Percentiles rank a stretch among this genome's conserved stretches.
These are phyloP conservation scores for Pituophis catenifer DNA, from an alignment of 2,113 vertebrate genomes.

Conservation along the genomic window DNA sequence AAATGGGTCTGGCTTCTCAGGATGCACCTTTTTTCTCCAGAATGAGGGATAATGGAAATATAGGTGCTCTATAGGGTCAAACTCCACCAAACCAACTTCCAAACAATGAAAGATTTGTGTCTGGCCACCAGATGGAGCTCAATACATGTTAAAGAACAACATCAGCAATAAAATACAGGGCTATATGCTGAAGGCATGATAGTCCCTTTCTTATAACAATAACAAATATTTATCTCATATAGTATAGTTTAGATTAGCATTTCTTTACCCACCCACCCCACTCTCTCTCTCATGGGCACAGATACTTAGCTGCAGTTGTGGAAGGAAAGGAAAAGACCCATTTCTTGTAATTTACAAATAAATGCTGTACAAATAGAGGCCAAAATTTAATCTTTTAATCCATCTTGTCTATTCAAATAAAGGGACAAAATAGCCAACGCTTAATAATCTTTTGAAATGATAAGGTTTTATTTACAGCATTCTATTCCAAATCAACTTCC, in stretches of 20 bases:
- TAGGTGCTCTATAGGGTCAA: not conserved
- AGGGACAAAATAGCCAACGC: constrained; percentile 22
- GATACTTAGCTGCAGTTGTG: not conserved
- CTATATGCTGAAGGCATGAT: not conserved
- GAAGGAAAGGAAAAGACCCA: not conserved
- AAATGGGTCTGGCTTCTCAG: not conserved
- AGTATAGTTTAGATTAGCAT: not conserved
- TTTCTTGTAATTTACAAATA: constrained; percentile 32
- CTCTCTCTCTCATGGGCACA: not conserved
- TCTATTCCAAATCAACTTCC: constrained; percentile 44
- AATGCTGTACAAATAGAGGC: constrained; percentile 32
- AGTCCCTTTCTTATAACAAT: not conserved
- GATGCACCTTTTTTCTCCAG: not conserved
- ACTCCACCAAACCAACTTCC: not conserved
- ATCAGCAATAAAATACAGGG: not conserved
- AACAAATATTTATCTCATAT: not conserved
- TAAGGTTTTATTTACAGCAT: constrained; percentile 59
- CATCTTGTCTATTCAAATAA: constrained; percentile 30
- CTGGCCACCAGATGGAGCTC: not conserved
- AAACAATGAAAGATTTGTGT: not conserved
- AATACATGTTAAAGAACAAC: not conserved
- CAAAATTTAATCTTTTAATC: constrained; percentile 31
- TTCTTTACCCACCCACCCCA: accelerated
- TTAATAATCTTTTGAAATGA: constrained; percentile 47
- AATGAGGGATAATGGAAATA: not conserved